Base-by-base conservation (phyloP, 2,113 vertebrate species). In the Psettodes erumei region DNA sequence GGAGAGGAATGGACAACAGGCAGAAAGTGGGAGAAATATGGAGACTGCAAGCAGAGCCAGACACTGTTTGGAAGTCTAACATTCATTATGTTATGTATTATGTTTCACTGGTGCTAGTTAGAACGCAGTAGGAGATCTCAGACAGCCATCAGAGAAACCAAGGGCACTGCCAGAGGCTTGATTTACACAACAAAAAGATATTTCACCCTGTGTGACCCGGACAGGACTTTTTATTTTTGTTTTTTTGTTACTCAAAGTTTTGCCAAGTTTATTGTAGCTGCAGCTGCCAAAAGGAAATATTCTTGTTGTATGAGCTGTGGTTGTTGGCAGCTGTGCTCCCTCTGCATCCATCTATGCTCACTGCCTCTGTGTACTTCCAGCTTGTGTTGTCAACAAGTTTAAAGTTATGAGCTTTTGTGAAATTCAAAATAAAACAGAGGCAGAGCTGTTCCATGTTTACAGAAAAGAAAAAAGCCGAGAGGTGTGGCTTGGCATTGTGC, bases 1-100 rank as follows among this genome's bases (percentile, higher is more conserved):
- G 47, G 16, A n/a, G 58, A 42, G 55, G 53, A 79, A 59, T 1
- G 2, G 63, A 64, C 72, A 82, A 63, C 35, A 81, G 65, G 60
- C 55, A 68, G 38, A 71, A 67, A 75, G 51, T 47, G n/a, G 5
- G 42, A 84, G 79, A 87, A 70, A 84, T 79, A 80, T 77, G 48
- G 70, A 86, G 82, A 58, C 42, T 64, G 72, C 75, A 53, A 62
- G 78, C 75, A 47, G 76, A 3, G 63, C 28, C 84, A 77, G 77
- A 50, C 59, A 42, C 1, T 65, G 72, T 84, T 77, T 84, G 67
- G 79, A 79, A 79, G 77, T 61, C 65, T 63, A 73, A 81, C 83
- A 75, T 89, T 88, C 84, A 90, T 91, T 89, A 86, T 82, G 80
- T 81, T 56, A n/a, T n/a, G n/a, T n/a, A n/a, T n/a, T n/a, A n/a